Evolutionary conservation across 2,797 vertebrate genomes (phyloP).

Genomic region (Megalops cyprinoides): DNA sequence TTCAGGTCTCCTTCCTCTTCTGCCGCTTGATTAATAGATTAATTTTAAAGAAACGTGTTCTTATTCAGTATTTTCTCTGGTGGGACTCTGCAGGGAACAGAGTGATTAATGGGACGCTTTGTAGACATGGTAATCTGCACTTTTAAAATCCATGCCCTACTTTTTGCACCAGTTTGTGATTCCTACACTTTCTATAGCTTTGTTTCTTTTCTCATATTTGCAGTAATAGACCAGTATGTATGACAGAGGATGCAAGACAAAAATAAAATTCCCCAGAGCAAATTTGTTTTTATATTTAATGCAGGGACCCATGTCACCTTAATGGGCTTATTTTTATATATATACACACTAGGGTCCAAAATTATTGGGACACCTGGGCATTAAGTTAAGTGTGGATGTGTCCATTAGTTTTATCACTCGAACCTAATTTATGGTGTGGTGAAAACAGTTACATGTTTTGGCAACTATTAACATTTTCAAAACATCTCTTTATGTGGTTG

Average conservation of each 20-base stretch:
- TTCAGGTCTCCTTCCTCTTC: slow-evolving; percentile 59
- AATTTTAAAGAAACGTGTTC: slow-evolving; percentile 66
- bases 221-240: slow-evolving; percentile 52
- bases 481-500: too few species aligned
- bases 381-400: too few species aligned
- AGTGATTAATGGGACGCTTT: slow-evolving; percentile 71
- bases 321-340: too few species aligned
- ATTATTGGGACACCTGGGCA: too few species aligned
- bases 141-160: slow-evolving; percentile 74
- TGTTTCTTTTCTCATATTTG: slow-evolving; percentile 51
- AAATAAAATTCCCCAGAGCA: slow-evolving; percentile 55
- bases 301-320: slow-evolving; percentile 60
- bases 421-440: too few species aligned
- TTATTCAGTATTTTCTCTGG: slow-evolving; percentile 73
- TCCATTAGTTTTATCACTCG: too few species aligned
- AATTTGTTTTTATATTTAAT: slow-evolving; percentile 65
- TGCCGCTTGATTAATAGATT: slow-evolving; percentile 74
- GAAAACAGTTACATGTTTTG: too few species aligned
- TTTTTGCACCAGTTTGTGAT: slow-evolving; percentile 69
- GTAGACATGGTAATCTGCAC: slow-evolving; percentile 70
- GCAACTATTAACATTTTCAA: too few species aligned
- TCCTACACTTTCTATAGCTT: slow-evolving; percentile 43
- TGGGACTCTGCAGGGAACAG: slow-evolving; percentile 60
- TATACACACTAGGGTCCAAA: too few species aligned
- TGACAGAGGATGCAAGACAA: slow-evolving; percentile 34